Evolutionary conservation across 2,888 invertebrate species (phyloP).

Genomic region (Acleris cristana): DNA sequence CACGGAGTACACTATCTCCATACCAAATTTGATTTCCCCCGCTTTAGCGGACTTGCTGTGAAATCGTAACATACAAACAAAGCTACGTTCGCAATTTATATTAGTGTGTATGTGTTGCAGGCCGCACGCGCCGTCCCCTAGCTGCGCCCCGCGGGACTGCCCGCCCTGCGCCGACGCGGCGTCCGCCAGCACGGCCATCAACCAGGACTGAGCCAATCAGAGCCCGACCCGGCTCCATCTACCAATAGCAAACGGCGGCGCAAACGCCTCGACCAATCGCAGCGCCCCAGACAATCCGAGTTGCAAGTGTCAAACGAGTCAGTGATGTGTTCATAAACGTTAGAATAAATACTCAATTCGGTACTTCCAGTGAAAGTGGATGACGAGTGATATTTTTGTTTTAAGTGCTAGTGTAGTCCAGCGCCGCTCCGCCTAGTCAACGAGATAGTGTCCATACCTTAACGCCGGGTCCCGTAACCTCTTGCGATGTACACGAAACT

Average conservation of each 20-base stretch:
- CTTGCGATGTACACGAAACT: conserved; percentile 24
- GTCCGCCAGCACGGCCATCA: conserved; percentile 47
- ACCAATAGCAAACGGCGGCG: not conserved
- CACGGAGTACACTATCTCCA: too few relatives aligned
- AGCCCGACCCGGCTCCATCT: conserved; percentile 11
- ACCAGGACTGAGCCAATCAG: conserved; percentile 47
- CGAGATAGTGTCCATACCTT: conserved; percentile 59
- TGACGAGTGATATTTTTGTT: conserved; percentile 75
- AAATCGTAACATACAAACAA: too few relatives aligned
- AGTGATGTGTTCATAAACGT: conserved; percentile 71
- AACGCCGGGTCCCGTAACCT: conserved; percentile 16
- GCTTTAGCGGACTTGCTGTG: too few relatives aligned
- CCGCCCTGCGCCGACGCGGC: conserved; percentile 51
- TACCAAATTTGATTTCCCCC: too few relatives aligned
- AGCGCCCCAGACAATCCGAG: conserved; percentile 4
- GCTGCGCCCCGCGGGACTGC: conserved; percentile 51
- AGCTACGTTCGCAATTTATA: too few relatives aligned
- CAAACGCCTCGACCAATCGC: conserved; percentile 7
- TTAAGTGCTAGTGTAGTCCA: conserved; percentile 37
- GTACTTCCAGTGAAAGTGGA: conserved; percentile 73
- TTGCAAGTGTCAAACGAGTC: conserved; percentile 47
- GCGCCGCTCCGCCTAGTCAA: conserved; percentile 79
- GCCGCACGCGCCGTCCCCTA: conserved; percentile 60
- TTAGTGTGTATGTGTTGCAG: conserved; percentile 44
- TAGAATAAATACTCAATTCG: conserved; percentile 48